Evolutionary conservation across 1,140 invertebrate genomes (phyloP).

Genomic region (Diachasmimorpha longicaudata): DNA sequence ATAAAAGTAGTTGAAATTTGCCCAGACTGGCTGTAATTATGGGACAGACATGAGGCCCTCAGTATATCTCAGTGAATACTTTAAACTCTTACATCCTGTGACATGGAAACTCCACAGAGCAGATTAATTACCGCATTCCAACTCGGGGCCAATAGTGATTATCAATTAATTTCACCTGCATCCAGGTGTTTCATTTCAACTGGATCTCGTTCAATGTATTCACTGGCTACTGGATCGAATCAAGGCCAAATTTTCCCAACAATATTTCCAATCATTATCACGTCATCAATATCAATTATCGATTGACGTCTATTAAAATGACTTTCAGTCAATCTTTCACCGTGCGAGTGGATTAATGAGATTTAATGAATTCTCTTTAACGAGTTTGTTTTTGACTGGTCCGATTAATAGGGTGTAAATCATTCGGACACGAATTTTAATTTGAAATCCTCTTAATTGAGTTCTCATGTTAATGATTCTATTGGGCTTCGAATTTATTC

Average conservation of each 20-base stretch:
- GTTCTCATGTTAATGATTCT: too few relatives aligned
- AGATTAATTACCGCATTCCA: slow-evolving; percentile 12
- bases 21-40: neutral
- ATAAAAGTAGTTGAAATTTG: neutral
- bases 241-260: neutral
- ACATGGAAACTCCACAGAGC: slow-evolving; percentile 1
- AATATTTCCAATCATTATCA: too few relatives aligned
- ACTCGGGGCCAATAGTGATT: neutral
- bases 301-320: too few relatives aligned
- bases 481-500: too few relatives aligned
- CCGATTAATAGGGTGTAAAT: too few relatives aligned
- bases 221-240: neutral
- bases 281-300: too few relatives aligned
- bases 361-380: too few relatives aligned
- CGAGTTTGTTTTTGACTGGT: too few relatives aligned
- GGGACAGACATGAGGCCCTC: neutral
- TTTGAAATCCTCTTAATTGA: too few relatives aligned
- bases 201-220: neutral
- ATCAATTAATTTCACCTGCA: slow-evolving; percentile 19
- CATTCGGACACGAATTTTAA: too few relatives aligned
- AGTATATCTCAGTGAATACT: neutral
- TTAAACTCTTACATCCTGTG: neutral
- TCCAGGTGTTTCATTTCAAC: neutral
- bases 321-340: too few relatives aligned
- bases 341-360: too few relatives aligned